Evolutionary conservation across 1,140 invertebrate species (phyloP).

Genomic region (Ditylenchus dipsaci): DNA sequence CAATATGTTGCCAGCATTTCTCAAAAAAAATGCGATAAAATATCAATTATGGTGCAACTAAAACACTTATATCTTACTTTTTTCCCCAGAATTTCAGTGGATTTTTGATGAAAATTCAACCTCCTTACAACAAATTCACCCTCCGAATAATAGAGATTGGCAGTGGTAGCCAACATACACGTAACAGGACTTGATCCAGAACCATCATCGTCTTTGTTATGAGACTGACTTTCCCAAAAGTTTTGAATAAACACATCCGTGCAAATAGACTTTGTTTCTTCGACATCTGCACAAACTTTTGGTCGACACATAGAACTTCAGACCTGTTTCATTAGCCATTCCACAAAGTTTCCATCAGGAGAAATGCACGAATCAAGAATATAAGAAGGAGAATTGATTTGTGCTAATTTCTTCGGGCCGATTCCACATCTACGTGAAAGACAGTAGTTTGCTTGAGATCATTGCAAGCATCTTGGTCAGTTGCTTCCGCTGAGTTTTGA

Average conservation of each 20-base stretch:
- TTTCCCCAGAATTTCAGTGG: not conserved
- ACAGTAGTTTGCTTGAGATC: not conserved
- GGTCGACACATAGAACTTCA: not conserved
- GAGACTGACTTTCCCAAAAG: not conserved
- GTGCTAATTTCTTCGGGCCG: not conserved
- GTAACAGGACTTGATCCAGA: not conserved
- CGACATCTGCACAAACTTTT: too few species aligned
- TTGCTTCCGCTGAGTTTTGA: not conserved
- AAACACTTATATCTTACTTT: not conserved
- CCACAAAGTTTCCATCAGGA: constrained; percentile 21
- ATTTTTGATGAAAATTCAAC: not conserved
- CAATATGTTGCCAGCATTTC: not conserved
- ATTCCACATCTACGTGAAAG: not conserved
- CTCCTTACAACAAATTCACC: not conserved
- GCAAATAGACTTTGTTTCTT: too few species aligned
- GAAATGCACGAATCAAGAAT: constrained; percentile 20
- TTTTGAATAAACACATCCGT: not conserved
- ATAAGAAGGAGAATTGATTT: not conserved
- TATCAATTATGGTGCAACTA: not conserved
- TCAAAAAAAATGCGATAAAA: not conserved
- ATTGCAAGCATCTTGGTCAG: not conserved
- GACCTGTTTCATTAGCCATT: not conserved
- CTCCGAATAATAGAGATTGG: not conserved
- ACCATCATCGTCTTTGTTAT: not conserved
- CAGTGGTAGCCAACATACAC: not conserved